Percentiles rank a stretch among this genome's conserved stretches.
Evolutionary conservation across 1,140 invertebrate genomes (phyloP).

Genomic region (Phenacoccus solenopsis): DNA sequence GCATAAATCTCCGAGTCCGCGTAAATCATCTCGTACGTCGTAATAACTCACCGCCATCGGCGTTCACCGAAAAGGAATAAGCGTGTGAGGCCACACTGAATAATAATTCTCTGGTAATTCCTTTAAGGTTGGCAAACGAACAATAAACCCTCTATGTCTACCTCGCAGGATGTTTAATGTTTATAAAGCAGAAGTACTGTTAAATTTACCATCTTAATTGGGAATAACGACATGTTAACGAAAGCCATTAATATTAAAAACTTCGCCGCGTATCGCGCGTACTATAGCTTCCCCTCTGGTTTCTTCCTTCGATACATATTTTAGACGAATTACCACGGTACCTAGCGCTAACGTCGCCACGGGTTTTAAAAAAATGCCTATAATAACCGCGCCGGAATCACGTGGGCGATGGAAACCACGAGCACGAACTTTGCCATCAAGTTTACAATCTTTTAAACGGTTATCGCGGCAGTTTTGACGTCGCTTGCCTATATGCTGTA

Average conservation of each 20-base stretch:
- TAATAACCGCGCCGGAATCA: background rate
- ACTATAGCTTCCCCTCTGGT: background rate
- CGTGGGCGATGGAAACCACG: background rate
- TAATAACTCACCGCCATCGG: background rate
- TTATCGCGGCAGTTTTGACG: background rate
- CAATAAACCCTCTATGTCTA: background rate
- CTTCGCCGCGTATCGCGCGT: background rate
- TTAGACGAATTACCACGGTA: too few species aligned
- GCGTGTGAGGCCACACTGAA: background rate
- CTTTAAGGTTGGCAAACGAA: background rate
- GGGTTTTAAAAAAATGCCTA: background rate
- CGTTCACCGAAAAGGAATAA: background rate
- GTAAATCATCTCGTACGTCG: background rate
- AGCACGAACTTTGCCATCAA: background rate
- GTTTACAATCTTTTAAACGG: background rate
- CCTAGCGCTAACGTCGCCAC: too few species aligned
- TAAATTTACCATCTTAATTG: background rate
- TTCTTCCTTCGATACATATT: too few species aligned
- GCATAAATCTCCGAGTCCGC: background rate
- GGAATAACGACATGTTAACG: slow-evolving; percentile 1
- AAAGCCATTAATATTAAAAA: background rate
- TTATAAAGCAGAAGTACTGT: background rate
- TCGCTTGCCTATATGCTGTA: background rate
- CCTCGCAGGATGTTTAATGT: background rate
- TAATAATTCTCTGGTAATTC: background rate